Evolutionary conservation across 1,140 invertebrate species (phyloP).

Genomic region (Wiebesia pumilae): DNA sequence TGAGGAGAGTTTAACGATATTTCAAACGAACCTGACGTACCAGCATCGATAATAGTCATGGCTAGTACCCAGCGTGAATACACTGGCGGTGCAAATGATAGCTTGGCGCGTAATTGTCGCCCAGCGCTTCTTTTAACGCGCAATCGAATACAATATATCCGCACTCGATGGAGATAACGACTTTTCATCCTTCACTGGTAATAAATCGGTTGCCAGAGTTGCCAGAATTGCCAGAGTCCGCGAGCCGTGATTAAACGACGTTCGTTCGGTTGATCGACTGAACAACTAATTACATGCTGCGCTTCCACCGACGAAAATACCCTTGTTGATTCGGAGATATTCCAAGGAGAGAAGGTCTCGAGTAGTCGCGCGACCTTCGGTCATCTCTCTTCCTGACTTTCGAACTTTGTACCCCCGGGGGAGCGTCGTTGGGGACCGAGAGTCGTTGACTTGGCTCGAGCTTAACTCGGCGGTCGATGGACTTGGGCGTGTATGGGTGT

Average conservation of each 20-base stretch:
- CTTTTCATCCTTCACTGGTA: not conserved
- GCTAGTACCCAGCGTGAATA: not conserved
- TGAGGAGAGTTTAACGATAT: too few species aligned
- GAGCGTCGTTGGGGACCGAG: too few species aligned
- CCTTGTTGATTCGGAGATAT: not conserved
- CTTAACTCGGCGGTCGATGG: conserved; percentile 39
- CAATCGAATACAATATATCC: not conserved
- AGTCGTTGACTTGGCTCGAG: conserved; percentile 45
- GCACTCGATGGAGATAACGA: not conserved
- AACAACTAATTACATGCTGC: not conserved
- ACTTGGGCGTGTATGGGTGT: not conserved
- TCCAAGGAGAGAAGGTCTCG: not conserved
- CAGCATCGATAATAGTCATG: not conserved
- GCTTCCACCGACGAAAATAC: not conserved
- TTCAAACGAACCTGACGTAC: too few species aligned
- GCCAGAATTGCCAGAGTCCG: not conserved
- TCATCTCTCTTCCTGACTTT: not conserved
- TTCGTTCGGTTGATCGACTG: not conserved
- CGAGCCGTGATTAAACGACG: not conserved
- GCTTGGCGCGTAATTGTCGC: not conserved
- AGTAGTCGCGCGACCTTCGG: not conserved
- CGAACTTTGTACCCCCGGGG: not conserved
- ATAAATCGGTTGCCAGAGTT: too few species aligned
- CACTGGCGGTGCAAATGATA: not conserved
- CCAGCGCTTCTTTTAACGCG: not conserved